These are phyloP conservation scores for Nyctalus aviator DNA, from an alignment of 2,797 vertebrate species.

Conservation along the genomic window DNA sequence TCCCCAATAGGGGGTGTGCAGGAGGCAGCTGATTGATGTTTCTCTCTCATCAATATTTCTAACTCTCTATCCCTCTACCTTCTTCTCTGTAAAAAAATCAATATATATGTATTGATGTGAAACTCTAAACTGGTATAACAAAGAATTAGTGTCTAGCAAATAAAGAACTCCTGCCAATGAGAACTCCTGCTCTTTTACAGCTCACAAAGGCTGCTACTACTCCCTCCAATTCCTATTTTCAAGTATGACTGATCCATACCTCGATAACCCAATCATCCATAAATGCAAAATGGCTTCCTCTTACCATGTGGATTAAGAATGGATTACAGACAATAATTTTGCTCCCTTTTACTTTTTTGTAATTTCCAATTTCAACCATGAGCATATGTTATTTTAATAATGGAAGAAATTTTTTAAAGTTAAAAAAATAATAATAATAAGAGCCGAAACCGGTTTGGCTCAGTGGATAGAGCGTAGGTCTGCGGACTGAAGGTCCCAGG, in stretches of 20 bases:
- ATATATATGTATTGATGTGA: not conserved
- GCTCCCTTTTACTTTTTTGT: slow-evolving; percentile 45
- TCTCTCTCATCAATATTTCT: too few relatives aligned
- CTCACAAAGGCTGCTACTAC: slow-evolving; percentile 12
- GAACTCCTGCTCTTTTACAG: not conserved
- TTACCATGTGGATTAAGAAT: slow-evolving; percentile 5
- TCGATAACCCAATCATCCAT: slow-evolving; percentile 18
- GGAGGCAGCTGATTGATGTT: too few relatives aligned
- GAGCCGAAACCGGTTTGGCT: too few relatives aligned
- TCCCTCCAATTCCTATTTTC: not conserved
- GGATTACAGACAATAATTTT: slow-evolving; percentile 35
- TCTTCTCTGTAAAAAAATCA: too few relatives aligned
- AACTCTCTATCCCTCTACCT: too few relatives aligned
- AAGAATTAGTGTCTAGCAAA: slow-evolving; percentile 42
- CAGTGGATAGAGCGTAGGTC: too few relatives aligned
- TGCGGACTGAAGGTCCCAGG: too few relatives aligned
- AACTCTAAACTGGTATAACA: slow-evolving; percentile 28
- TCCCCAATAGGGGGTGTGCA: too few relatives aligned
- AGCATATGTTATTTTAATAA: slow-evolving; percentile 48
- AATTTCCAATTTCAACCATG: slow-evolving; percentile 43
- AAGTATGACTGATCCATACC: not conserved
- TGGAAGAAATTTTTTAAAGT: slow-evolving; percentile 50
- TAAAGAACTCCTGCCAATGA: not conserved
- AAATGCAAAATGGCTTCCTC: slow-evolving; percentile 26
- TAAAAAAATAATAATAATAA: not conserved